phyloP scores from a whole-genome alignment of 2,113 vertebrate genomes.

The Eptesicus fuscus region DNA sequence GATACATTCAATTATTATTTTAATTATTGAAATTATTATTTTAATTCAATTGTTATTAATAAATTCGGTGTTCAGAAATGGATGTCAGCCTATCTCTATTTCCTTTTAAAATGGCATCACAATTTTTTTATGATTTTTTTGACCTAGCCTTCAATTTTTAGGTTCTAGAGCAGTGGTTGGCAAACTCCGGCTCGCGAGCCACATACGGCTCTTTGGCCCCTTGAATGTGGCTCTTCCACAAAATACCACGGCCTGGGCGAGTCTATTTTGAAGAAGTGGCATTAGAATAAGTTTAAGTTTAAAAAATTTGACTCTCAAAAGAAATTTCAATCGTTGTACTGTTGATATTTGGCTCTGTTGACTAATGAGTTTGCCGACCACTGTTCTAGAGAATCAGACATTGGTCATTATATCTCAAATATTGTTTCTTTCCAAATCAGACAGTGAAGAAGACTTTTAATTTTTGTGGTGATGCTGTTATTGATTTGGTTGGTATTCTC shows the following conservation, averaged over 20 bases:
- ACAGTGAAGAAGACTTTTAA: not conserved
- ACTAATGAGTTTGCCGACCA: no score
- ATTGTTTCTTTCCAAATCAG: constrained; percentile 4
- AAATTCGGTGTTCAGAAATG: not conserved
- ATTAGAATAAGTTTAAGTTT: no score
- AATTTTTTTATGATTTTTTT: constrained; percentile 50
- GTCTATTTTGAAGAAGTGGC: no score
- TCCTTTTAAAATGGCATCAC: constrained; percentile 22
- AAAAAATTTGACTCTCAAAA: no score
- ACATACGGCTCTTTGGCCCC: no score
- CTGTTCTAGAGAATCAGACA: not conserved
- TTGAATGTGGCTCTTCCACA: no score
- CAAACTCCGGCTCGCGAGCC: no score
- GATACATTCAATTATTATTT: not conserved
- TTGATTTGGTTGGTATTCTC: not conserved
- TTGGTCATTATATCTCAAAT: not conserved
- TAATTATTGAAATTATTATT: not conserved
- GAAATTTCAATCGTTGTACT: no score
- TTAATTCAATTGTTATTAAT: not conserved
- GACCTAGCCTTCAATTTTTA: constrained; percentile 5
- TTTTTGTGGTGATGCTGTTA: constrained; percentile 16
- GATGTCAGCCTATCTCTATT: not conserved
- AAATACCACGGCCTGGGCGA: no score
- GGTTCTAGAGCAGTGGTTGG: not conserved
- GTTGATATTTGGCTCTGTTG: no score